phyloP scores from a whole-genome alignment of 2,797 vertebrate genomes.

The Anomalospiza imberbis region DNA sequence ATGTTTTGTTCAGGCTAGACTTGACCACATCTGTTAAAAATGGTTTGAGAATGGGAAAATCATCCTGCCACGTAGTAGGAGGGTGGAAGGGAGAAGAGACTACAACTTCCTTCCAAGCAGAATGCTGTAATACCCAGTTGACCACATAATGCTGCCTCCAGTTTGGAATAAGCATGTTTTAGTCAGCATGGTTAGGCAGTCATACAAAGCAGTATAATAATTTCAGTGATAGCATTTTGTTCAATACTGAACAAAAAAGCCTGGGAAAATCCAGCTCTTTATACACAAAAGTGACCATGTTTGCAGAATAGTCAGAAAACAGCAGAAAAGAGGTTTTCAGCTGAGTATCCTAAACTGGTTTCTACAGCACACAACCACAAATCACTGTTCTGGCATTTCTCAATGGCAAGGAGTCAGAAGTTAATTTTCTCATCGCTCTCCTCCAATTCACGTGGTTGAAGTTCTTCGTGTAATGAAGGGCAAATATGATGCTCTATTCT shows the following conservation, averaged over 20 bases:
- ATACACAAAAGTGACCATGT: neutral
- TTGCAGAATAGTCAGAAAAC: neutral
- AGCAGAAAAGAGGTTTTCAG: neutral
- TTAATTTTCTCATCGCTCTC: neutral
- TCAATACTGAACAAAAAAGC: neutral
- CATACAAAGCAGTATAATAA: neutral
- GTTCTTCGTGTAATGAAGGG: neutral
- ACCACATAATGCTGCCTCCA: conserved; percentile 35
- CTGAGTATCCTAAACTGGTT: neutral
- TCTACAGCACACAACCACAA: neutral
- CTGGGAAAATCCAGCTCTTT: neutral
- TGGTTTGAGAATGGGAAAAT: conserved; percentile 31
- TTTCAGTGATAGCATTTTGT: neutral
- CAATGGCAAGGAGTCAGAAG: neutral
- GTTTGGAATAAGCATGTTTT: conserved; percentile 3
- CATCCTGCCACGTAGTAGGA: conserved; percentile 31
- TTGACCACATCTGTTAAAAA: conserved; percentile 45
- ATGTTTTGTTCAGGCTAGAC: conserved; percentile 35
- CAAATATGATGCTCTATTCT: neutral
- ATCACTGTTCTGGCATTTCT: neutral
- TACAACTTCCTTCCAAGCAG: conserved; percentile 46
- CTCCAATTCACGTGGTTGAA: neutral
- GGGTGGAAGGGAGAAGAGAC: conserved; percentile 35
- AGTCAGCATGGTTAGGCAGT: conserved; percentile 1
- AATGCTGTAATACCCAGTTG: neutral